These are phyloP conservation scores for Hylaeus volcanicus DNA, from an alignment of 1,140 invertebrate species.

Conservation along the genomic window DNA sequence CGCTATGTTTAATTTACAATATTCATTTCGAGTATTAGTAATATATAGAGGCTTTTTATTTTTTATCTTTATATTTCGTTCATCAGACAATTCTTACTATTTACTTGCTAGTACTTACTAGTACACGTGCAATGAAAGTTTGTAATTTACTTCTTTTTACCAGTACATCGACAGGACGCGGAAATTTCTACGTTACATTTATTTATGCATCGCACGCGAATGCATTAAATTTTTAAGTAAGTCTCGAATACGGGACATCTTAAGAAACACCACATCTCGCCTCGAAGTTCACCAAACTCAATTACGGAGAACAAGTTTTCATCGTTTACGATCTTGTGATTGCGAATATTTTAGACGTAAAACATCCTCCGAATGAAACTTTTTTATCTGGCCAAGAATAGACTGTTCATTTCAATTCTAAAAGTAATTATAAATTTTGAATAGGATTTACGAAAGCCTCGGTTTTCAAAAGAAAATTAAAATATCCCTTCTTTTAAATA, in stretches of 20 bases:
- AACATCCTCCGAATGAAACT: neutral
- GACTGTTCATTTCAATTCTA: too few species aligned
- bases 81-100: neutral
- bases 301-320: neutral
- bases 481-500: too few species aligned
- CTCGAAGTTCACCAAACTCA: neutral
- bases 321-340: neutral
- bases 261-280: conserved; percentile 10
- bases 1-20: too few species aligned
- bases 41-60: too few species aligned
- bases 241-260: neutral
- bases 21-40: too few species aligned
- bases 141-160: neutral
- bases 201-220: conserved; percentile 1
- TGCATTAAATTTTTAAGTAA: conserved; percentile 6
- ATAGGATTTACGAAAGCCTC: too few species aligned
- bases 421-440: too few species aligned
- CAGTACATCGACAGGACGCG: too few species aligned
- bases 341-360: neutral
- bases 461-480: too few species aligned
- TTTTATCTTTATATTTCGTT: too few species aligned
- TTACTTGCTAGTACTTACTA: neutral
- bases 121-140: too few species aligned
- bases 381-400: neutral
- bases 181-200: neutral